These are phyloP conservation scores for Silurus lanzhouensis DNA, from an alignment of 2,797 vertebrate genomes.

Conservation along the genomic window DNA sequence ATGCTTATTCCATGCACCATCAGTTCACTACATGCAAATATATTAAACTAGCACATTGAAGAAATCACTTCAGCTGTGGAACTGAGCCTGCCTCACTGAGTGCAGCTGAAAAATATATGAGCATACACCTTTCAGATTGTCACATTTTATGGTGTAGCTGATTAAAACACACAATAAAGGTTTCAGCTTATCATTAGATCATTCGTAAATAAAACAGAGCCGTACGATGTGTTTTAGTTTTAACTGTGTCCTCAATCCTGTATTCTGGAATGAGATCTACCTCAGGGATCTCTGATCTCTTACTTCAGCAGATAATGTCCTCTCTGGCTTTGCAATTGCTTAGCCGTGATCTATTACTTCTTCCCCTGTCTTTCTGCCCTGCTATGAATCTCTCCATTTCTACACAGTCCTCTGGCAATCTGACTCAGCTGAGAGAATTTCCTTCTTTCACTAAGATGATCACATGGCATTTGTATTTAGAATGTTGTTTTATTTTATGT, in stretches of 20 bases:
- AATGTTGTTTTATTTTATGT: neutral
- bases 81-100: neutral
- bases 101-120: neutral
- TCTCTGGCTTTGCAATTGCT: neutral
- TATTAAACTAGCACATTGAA: neutral
- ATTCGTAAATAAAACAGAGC: neutral
- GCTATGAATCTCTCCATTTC: slow-evolving; percentile 5
- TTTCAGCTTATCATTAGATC: neutral
- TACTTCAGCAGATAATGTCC: slow-evolving; percentile 3
- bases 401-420: slow-evolving; percentile 1
- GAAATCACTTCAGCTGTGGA: neutral
- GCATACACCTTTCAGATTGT: neutral
- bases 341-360: slow-evolving; percentile 3
- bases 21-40: neutral
- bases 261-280: neutral
- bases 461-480: slow-evolving; percentile 15
- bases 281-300: neutral
- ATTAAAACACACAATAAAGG: neutral
- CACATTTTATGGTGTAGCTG: neutral
- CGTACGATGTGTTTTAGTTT: neutral
- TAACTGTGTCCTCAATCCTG: neutral
- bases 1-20: neutral
- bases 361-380: neutral
- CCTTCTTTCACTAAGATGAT: neutral
- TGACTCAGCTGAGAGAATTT: slow-evolving; percentile 21